These are phyloP conservation scores for Silurus meridionalis DNA, from an alignment of 2,113 vertebrate genomes.

Conservation along the genomic window DNA sequence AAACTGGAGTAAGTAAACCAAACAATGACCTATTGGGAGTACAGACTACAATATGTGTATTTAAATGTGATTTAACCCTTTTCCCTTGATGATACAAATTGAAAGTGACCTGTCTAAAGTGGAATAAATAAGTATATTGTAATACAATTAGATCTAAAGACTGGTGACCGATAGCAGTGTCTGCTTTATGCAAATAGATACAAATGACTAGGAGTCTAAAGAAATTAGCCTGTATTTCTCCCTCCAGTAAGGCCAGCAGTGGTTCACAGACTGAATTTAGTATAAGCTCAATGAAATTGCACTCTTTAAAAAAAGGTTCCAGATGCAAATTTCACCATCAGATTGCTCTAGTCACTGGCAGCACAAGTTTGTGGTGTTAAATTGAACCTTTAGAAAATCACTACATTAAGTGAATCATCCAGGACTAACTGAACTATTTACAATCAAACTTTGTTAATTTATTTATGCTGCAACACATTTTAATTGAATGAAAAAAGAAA, in stretches of 20 bases:
- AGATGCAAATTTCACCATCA: not conserved
- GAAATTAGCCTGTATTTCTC: not conserved
- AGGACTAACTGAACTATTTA: not conserved
- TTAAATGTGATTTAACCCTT: not conserved
- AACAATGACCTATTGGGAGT: not conserved
- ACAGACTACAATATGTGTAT: slow-evolving; percentile 2
- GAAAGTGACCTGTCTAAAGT: slow-evolving; percentile 38
- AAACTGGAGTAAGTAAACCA: not conserved
- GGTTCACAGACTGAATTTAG: not conserved
- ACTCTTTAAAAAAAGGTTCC: not conserved
- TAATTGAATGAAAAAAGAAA: not conserved
- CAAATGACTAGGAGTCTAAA: slow-evolving; percentile 22
- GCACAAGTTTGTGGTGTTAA: not conserved
- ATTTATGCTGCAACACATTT: not conserved
- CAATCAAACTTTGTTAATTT: not conserved
- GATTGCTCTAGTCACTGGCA: not conserved
- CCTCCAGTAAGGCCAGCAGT: not conserved
- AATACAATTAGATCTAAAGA: slow-evolving; percentile 25
- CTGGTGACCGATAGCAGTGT: slow-evolving; percentile 33
- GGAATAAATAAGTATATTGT: slow-evolving; percentile 32
- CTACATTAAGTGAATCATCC: not conserved
- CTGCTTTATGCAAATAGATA: slow-evolving; percentile 37
- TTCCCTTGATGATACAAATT: slow-evolving; percentile 1
- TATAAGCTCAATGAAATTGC: not conserved
- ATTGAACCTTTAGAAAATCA: not conserved